These are phyloP conservation scores for Scytalopus superciliaris DNA, from an alignment of 2,113 vertebrate species.

Conservation along the genomic window DNA sequence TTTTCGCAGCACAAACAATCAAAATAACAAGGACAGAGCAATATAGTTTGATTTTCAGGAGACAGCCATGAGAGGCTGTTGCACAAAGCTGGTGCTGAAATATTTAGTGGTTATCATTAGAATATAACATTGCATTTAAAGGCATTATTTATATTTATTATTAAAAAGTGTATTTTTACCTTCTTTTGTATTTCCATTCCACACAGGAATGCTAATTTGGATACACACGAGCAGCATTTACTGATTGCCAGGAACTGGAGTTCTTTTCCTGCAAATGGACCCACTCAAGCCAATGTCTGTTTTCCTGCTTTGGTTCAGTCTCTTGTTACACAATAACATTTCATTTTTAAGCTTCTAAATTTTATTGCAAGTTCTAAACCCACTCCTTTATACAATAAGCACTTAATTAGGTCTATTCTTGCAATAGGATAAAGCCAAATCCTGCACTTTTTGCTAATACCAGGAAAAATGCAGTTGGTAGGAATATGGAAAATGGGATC, in stretches of 20 bases:
- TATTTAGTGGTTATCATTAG: not conserved
- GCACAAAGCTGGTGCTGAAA: not conserved
- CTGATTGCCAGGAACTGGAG: not conserved
- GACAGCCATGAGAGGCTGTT: not conserved
- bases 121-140: not conserved
- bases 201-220: not conserved
- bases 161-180: not conserved
- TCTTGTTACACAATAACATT: not conserved
- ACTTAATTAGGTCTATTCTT: conserved; percentile 10
- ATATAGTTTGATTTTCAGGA: not conserved
- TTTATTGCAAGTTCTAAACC: not conserved
- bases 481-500: not conserved
- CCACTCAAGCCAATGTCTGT: not conserved
- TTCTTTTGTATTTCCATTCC: not conserved
- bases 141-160: not conserved
- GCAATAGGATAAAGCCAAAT: not conserved
- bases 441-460: not conserved
- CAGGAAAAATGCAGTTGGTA: not conserved
- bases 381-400: not conserved
- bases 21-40: not conserved
- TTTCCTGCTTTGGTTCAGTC: not conserved
- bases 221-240: not conserved
- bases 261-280: not conserved
- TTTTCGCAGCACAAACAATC: not conserved
- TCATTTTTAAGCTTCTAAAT: conserved; percentile 8